A percentile compares a stretch with the other conserved stretches of the same genome.
Evolutionary conservation across 2,888 invertebrate species (phyloP).

Genomic region (Leptinotarsa tumamoca): DNA sequence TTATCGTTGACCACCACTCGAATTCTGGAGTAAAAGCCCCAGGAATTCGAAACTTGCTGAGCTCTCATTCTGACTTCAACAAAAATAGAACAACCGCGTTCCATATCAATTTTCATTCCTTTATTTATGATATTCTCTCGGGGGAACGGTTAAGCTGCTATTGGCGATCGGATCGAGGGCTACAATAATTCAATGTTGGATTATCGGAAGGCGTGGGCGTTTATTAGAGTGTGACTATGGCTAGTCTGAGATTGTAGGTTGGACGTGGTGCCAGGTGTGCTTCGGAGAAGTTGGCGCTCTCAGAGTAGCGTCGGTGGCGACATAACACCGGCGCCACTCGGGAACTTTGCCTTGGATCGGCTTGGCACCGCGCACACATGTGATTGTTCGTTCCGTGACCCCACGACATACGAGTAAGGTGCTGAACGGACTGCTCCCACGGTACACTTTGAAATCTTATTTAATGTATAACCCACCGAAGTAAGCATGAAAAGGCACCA

Average conservation of each 20-base stretch:
- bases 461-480: background rate
- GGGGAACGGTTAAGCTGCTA: constrained; percentile 1
- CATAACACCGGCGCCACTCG: constrained; percentile 47
- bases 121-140: background rate
- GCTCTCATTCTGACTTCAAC: background rate
- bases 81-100: background rate
- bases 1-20: too few relatives aligned
- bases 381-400: constrained; percentile 38
- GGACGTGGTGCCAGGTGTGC: constrained; percentile 39
- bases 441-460: too few relatives aligned
- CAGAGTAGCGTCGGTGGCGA: constrained; percentile 45
- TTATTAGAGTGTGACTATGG: constrained; percentile 32
- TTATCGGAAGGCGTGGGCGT: constrained; percentile 29
- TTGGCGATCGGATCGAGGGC: constrained; percentile 16
- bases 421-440: constrained; percentile 20
- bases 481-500: too few relatives aligned
- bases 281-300: constrained; percentile 38
- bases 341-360: constrained; percentile 42
- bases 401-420: constrained; percentile 28
- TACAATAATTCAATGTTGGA: constrained; percentile 31
- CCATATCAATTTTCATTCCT: background rate
- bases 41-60: background rate
- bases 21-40: background rate
- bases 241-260: constrained; percentile 29
- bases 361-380: constrained; percentile 36